A percentile compares a stretch with the other conserved stretches of the same genome.
Conservation (phyloP, 2,797 vertebrate genomes). For the Paratrypauchen microcephalus region DNA sequence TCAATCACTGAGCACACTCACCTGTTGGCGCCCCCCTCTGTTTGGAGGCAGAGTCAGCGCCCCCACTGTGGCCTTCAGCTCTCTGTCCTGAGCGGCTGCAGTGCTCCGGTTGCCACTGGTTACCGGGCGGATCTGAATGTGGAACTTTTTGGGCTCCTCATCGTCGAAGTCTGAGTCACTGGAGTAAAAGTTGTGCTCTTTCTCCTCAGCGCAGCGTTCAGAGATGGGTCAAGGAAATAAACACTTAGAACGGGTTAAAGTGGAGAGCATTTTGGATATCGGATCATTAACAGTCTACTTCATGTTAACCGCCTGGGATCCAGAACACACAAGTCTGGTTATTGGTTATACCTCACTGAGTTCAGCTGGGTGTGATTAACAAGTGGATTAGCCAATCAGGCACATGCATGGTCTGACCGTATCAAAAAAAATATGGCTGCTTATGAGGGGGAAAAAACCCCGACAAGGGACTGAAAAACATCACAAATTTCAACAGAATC, state of each 20-base stretch:
- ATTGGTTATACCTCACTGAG: too few species aligned
- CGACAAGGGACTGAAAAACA: too few species aligned
- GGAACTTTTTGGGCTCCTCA: constrained; percentile 90
- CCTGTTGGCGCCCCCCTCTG: constrained; percentile 63
- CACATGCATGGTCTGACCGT: too few species aligned
- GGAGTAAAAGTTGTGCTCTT: constrained; percentile 84
- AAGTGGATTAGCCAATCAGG: too few species aligned
- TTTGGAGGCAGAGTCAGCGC: constrained; percentile 86
- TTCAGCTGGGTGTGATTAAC: too few species aligned
- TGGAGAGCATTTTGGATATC: neutral
- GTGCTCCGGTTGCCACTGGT: constrained; percentile 70
- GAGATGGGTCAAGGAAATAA: constrained; percentile 52
- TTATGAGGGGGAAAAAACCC: too few species aligned
- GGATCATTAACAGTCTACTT: too few species aligned
- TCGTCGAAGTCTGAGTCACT: constrained; percentile 94
- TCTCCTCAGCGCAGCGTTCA: constrained; percentile 75
- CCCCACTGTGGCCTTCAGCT: constrained; percentile 88
- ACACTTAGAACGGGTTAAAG: neutral
- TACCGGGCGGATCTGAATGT: constrained; percentile 88
- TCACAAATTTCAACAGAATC: too few species aligned
- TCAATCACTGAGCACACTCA: too few species aligned
- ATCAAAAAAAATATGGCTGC: too few species aligned
- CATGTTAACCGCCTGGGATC: too few species aligned
- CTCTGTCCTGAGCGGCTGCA: constrained; percentile 79
- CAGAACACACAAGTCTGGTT: too few species aligned